Evolutionary conservation across 2,113 vertebrate species (phyloP), one percentile per base, ranked within the genome.

Genomic region (Forbesichthys agassizii): DNA sequence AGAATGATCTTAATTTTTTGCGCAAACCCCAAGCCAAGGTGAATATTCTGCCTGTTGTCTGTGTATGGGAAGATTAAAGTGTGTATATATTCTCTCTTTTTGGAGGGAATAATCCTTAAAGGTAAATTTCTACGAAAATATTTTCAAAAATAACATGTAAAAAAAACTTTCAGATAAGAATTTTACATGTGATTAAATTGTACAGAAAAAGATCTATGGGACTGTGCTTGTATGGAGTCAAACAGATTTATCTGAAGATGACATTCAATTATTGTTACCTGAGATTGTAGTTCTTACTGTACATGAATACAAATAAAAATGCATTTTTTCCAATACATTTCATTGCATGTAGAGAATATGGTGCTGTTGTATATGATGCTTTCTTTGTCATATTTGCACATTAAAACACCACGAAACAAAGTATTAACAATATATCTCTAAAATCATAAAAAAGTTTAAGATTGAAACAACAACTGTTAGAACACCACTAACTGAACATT

Each of bases 211-310:
- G 75, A 75, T 77, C 70, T 51, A 85, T 79, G 81, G 88, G 87
- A 88, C 81, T 82, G 84, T 89, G 87, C 89, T 91, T 89, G 87
- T 90, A 81, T 76, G 82, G 75, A 88, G 81, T 87, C 74, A 80
- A 86, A 84, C 64, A 79, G 78, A 88, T 86, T 88, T 88, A 81
- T 88, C 84, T 84, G 80, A 83, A 84, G 88, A 83, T 82, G 84
- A 87, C 79, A 84, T 87, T 84, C 85, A 90, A 79, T 85, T 88
- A 92, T 91, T 93, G 89, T 92, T 92, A 91, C 86, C 80, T 88
- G 90, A 91, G 91, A 92, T 92, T 92, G 92, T 93, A 93, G 91
- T 93, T 92, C 92, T 90, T 91, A 91, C 89, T 89, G 87, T 92
- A 91, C 87, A 92, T 90, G 89, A 92, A 92, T 89, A 90, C 88